phyloP scores from a whole-genome alignment of 2,113 vertebrate species.

The Paedocypris sp. region DNA sequence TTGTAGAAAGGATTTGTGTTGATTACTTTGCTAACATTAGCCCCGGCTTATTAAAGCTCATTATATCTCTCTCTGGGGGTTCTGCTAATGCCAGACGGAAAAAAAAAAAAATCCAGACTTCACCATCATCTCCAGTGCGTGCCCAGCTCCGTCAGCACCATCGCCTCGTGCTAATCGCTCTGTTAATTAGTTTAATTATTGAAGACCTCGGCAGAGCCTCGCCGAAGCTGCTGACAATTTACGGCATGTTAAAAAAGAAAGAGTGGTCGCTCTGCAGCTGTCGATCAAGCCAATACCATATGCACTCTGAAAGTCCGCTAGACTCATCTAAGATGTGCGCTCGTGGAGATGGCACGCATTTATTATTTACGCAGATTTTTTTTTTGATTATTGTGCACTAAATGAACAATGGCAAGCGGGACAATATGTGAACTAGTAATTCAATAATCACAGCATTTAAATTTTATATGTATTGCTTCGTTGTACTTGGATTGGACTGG shows the following conservation, averaged over 20 bases:
- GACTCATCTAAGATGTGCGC: no score
- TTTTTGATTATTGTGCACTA: no score
- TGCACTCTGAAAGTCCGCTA: neutral
- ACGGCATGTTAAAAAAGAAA: slow-evolving; percentile 15
- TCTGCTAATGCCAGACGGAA: neutral
- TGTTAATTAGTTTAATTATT: slow-evolving; percentile 38
- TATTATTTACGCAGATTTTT: no score
- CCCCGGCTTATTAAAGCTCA: slow-evolving; percentile 21
- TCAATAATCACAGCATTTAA: no score
- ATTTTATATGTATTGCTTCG: no score
- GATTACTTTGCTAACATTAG: slow-evolving; percentile 20
- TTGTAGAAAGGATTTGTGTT: slow-evolving; percentile 14
- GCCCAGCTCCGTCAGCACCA: slow-evolving; percentile 26
- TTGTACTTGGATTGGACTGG: no score
- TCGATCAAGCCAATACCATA: slow-evolving; percentile 5
- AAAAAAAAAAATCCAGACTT: slow-evolving; percentile 3
- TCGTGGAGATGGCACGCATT: no score
- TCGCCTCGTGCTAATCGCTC: slow-evolving; percentile 23
- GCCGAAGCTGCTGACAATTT: slow-evolving; percentile 30
- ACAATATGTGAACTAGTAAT: no score
- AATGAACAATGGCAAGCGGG: no score
- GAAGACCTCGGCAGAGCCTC: slow-evolving; percentile 13
- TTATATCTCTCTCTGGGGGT: slow-evolving; percentile 15
- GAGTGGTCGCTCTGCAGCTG: slow-evolving; percentile 2
- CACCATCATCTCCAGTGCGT: neutral